These are phyloP conservation scores for Xenops minutus DNA, from an alignment of 2,797 vertebrate species.

Conservation along the genomic window DNA sequence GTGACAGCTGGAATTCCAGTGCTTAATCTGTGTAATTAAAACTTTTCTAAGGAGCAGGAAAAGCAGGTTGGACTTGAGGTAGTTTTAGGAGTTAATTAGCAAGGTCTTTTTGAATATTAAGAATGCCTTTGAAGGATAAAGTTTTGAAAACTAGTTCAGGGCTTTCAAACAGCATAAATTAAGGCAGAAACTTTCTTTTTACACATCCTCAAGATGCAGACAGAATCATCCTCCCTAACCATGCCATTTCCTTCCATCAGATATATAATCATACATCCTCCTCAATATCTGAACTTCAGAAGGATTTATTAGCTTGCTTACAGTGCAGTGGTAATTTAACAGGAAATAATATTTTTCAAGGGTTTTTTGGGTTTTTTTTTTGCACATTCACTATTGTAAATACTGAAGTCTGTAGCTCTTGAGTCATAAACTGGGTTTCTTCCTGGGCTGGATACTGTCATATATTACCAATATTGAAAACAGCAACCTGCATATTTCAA, in stretches of 20 bases:
- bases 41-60: conserved; percentile 54
- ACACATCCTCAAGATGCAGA: neutral
- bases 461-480: neutral
- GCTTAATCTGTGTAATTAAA: conserved; percentile 68
- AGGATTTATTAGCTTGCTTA: conserved; percentile 8
- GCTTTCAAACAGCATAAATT: conserved; percentile 70
- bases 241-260: conserved; percentile 20
- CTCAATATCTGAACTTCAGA: neutral
- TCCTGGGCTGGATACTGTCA: neutral
- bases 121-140: conserved; percentile 64
- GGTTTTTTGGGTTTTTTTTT: neutral
- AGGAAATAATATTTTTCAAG: conserved; percentile 5
- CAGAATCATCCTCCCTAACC: neutral
- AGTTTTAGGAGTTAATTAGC: conserved; percentile 69
- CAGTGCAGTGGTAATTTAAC: neutral
- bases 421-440: neutral
- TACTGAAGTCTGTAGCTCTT: neutral
- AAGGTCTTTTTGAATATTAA: conserved; percentile 66
- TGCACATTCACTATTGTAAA: neutral
- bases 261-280: neutral
- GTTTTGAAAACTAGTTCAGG: conserved; percentile 65
- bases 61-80: conserved; percentile 59
- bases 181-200: conserved; percentile 49
- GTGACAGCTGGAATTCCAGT: conserved; percentile 62
- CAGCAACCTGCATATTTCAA: neutral